Evolutionary conservation across 2,888 invertebrate genomes (phyloP).

Genomic region (Podabrus alpinus): DNA sequence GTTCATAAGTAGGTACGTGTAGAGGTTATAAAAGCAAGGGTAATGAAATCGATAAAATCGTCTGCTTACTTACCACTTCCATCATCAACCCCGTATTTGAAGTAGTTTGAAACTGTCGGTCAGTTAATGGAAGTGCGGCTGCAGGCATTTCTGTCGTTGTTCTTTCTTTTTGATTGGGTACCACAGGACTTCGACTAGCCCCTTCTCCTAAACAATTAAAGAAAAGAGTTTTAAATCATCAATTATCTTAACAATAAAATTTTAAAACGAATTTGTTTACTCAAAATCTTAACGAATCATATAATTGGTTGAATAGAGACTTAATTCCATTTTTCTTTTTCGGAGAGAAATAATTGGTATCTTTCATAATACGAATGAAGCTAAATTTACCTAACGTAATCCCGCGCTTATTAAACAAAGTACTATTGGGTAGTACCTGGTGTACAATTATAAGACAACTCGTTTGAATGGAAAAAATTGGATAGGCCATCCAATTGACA

Average conservation of each 20-base stretch:
- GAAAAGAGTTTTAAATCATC: background rate
- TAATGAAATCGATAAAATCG: conserved; percentile 16
- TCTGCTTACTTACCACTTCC: conserved; percentile 39
- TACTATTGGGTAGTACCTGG: background rate
- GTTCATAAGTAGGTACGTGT: background rate
- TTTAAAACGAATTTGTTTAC: background rate
- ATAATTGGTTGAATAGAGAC: background rate
- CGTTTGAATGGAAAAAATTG: background rate
- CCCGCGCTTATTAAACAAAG: background rate
- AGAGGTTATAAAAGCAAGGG: background rate
- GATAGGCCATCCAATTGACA: background rate
- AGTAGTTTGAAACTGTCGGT: conserved; percentile 37
- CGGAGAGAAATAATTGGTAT: background rate
- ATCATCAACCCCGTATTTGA: conserved; percentile 35
- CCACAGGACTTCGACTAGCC: conserved; percentile 36
- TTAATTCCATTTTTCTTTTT: background rate
- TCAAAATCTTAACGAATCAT: background rate
- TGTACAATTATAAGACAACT: background rate
- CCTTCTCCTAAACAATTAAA: conserved; percentile 36
- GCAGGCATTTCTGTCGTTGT: conserved; percentile 37
- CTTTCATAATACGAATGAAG: background rate
- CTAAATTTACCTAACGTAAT: background rate
- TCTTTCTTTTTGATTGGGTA: conserved; percentile 36
- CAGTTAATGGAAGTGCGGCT: conserved; percentile 34
- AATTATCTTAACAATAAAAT: background rate